Base-by-base conservation (phyloP, 1,140 invertebrate species). In the Nixonia krombeini region DNA sequence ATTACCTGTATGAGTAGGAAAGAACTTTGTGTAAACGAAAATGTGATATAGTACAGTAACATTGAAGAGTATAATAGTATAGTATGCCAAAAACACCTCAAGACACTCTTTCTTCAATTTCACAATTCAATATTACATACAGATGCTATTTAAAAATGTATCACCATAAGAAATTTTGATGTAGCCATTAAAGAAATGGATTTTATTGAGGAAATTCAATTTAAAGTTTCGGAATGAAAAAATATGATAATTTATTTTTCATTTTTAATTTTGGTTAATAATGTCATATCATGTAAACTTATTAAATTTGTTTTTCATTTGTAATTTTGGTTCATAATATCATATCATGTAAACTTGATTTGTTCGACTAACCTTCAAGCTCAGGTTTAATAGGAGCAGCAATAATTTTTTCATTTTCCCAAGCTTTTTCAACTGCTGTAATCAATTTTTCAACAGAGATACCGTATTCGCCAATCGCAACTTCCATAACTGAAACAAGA, bases 401-500 rank as follows among this genome's bases (percentile, higher is more conserved):
- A 6, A 74, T 46, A 0, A 62, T 44, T 23, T 85, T 83, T 4
- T 75, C 66, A 64, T 85, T 82, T 53, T 81, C 76, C 53, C 84
- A 85, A 57, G 89, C 85, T 78, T 89, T 86, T 72, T 88, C 77
- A 33, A 89, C 87, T 0, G 87, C 84, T 5, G 83, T 78, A 23
- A 89, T 87, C 18, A 92, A 79, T 61, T 88, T 88, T 45, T 90
- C 88, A 16, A 91, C 85, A 38, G 88, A 85, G 8, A 86, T 78
- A 0, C 80, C 85, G 68, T 93, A 91, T 72, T 94, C 92, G 2
- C 92, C 92, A 12, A 91, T 90, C 1, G 92, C 91, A 0, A 94
- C 89, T 81, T 94, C 93, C 76, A 94, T 88, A 45, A 94, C 92
- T 94, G 76, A 65, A 89, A n/a, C n/a, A n/a, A n/a, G n/a, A n/a